phyloP scores from a whole-genome alignment of 1,140 invertebrate genomes.

The Drosophila albomicans region DNA sequence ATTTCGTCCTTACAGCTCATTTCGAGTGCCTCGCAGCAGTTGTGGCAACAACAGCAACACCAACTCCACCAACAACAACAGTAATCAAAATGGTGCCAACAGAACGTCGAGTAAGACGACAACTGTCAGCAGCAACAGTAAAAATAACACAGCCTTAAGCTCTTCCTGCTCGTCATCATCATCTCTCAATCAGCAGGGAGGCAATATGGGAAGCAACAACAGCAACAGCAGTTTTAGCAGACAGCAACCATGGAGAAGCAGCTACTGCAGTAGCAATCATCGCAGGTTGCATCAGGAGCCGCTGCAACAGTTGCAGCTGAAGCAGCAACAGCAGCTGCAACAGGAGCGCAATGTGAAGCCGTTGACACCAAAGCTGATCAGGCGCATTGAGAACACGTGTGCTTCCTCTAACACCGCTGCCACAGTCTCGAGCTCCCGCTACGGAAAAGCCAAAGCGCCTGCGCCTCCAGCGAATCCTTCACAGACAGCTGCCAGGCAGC shows the following conservation, averaged over 20 bases:
- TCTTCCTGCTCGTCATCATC: conserved; percentile 64
- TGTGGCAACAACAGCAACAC: conserved; percentile 44
- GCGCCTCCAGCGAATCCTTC: conserved; percentile 40
- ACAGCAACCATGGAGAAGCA: conserved; percentile 78
- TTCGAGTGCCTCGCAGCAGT: conserved; percentile 75
- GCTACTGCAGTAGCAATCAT: conserved; percentile 68
- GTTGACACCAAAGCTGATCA: conserved; percentile 77
- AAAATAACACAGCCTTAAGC: conserved; percentile 52
- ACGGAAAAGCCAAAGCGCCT: conserved; percentile 63
- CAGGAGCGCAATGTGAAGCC: conserved; percentile 66
- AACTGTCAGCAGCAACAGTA: conserved; percentile 31
- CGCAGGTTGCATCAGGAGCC: conserved; percentile 41
- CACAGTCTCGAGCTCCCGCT: conserved; percentile 27
- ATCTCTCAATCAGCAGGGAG: conserved; percentile 61
- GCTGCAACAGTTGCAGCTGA: conserved; percentile 32
- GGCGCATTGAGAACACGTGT: conserved; percentile 76
- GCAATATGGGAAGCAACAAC: conserved; percentile 74
- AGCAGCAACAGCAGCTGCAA: conserved; percentile 14
- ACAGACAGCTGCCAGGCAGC: conserved; percentile 57
- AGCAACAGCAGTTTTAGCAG: conserved; percentile 70
- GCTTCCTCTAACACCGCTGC: conserved; percentile 20
- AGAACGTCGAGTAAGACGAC: conserved; percentile 41
- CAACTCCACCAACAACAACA: conserved; percentile 49
- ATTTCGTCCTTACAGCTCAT: conserved; percentile 82
- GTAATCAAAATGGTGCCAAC: conserved; percentile 36